Evolutionary conservation across 2,888 invertebrate species (phyloP).

Genomic region (Latrodectus elegans): DNA sequence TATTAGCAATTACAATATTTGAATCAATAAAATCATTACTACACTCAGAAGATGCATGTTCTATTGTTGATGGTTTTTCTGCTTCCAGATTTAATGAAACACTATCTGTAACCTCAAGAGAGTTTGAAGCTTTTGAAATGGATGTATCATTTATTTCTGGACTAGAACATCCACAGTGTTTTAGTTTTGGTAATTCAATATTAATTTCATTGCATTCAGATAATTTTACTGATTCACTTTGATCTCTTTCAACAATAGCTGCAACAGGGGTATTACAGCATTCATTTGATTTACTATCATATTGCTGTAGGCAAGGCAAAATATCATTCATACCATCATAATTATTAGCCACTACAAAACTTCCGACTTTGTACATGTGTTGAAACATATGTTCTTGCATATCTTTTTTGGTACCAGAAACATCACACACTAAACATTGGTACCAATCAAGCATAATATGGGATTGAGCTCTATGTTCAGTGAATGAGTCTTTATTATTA

Average conservation of each 20-base stretch:
- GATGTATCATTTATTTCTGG: background rate
- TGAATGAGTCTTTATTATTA: background rate
- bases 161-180: constrained; percentile 12
- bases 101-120: too few relatives aligned
- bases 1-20: too few relatives aligned
- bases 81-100: background rate
- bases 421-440: constrained; percentile 52
- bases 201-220: background rate
- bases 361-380: constrained; percentile 62
- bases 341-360: constrained; percentile 44
- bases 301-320: constrained; percentile 21
- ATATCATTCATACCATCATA: constrained; percentile 19
- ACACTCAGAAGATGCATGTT: background rate
- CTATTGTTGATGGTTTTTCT: background rate
- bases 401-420: constrained; percentile 41
- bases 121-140: too few relatives aligned
- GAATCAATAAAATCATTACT: too few relatives aligned
- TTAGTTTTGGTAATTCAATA: constrained; percentile 42
- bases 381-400: constrained; percentile 60
- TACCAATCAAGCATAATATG: constrained; percentile 64
- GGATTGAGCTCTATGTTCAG: constrained; percentile 21
- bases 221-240: background rate
- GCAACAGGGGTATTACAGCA: background rate
- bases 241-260: background rate
- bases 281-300: background rate